Base-by-base conservation (phyloP, 2,113 vertebrate species). In the Aspidoscelis tigris region DNA sequence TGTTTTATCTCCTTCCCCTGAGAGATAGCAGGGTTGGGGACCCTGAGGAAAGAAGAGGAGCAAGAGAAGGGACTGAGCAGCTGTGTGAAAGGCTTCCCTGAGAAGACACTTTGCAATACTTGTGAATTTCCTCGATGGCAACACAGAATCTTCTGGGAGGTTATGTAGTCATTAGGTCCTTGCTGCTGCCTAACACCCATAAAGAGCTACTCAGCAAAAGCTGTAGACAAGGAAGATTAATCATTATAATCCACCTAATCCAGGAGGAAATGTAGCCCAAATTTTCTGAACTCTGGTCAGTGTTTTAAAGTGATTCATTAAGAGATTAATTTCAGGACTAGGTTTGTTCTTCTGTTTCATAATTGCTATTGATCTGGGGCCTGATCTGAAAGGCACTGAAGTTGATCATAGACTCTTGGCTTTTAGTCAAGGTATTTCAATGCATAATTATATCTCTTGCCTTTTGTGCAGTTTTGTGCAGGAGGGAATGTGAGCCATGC, bases 301-400 rank as follows among this genome's bases (percentile, higher is more conserved):
- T 55, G 16, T 65, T 72, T 65, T 9, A 43, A 24, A 66, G 65
- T 14, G 21, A 73, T 82, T 78, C 76, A 82, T 86, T 82, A 86
- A 82, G 85, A 78, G 81, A 78, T 82, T 86, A 86, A 82, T 82
- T 78, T 78, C 69, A 80, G 58, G 12, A 85, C 33, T 43, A 85
- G 83, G 69, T 64, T 39, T 41, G 21, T 74, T 85, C 77, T 66
- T 66, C 83, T 74, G 76, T 74, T 80, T 53, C 83, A 80, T 85
- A 79, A 80, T 74, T 80, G 69, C 76, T 85, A 79, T 85, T 85
- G 83, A 84, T 84, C 73, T 70, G 65, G 21, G 83, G 43, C 65
- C 83, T 84, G 83, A 85, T 85, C 77, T 66, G 69, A 53, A 80
- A 69, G 75, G 69, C 85, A 78, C 69, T 73, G 79, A 78, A 73